Conservation (phyloP, 2,888 invertebrate species). For the Cyrtodaria siliqua region DNA sequence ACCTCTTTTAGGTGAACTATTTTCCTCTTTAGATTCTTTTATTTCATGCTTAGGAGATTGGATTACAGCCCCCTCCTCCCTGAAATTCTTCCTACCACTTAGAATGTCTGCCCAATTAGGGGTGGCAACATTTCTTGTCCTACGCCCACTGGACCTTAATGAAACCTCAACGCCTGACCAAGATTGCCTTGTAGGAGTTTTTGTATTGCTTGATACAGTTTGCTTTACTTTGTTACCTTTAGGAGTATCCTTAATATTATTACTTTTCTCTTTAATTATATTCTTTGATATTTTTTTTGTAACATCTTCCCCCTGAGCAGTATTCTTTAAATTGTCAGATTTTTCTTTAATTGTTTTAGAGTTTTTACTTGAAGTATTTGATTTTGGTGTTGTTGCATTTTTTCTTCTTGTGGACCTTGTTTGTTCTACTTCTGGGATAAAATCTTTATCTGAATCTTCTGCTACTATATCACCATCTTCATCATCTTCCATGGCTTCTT, state of each 20-base stretch:
- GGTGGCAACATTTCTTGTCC: constrained; percentile 47
- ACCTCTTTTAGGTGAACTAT: neutral
- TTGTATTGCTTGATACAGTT: neutral
- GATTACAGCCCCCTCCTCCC: constrained; percentile 30
- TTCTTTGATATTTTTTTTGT: too few relatives aligned
- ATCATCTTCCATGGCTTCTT: constrained; percentile 15
- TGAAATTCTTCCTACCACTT: constrained; percentile 44
- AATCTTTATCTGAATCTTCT: constrained; percentile 12
- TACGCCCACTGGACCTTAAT: constrained; percentile 27
- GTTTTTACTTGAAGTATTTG: neutral
- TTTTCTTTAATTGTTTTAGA: neutral
- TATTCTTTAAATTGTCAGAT: neutral
- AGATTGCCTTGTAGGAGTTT: neutral
- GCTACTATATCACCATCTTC: neutral
- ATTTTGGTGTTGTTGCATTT: too few relatives aligned
- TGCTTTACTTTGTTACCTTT: too few relatives aligned
- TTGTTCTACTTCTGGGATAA: neutral
- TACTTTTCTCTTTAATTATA: neutral
- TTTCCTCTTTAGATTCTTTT: neutral
- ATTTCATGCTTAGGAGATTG: neutral
- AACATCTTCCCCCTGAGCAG: too few relatives aligned
- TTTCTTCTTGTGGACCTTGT: neutral
- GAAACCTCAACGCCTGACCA: neutral
- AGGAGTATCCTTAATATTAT: neutral
- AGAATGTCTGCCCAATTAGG: constrained; percentile 62